Evolutionary conservation across 35 echinoderm and acorn worm species (phyloP).

Genomic region (Ophioderma brevispina): DNA sequence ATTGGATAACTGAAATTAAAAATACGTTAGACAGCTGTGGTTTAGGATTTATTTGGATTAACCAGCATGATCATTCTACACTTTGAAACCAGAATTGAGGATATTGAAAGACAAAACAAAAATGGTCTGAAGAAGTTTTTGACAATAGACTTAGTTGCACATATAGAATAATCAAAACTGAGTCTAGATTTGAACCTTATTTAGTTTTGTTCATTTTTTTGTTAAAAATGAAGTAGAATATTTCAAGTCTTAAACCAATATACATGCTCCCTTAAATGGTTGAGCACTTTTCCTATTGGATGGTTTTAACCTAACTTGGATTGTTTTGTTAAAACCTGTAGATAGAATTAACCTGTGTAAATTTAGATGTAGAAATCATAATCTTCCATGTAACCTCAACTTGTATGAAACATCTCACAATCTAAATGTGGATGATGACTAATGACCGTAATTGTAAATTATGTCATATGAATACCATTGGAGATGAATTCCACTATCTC

Average conservation of each 20-base stretch:
- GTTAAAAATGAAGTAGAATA: background rate
- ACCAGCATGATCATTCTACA: too few species aligned
- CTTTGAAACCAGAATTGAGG: background rate
- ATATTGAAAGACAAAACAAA: background rate
- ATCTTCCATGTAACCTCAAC: background rate
- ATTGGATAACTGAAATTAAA: slow-evolving; percentile 30
- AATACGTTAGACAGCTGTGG: slow-evolving; percentile 12
- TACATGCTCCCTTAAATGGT: too few species aligned
- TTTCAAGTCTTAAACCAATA: background rate
- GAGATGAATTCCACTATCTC: background rate
- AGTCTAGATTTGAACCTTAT: background rate
- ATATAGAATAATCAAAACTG: slow-evolving; percentile 7
- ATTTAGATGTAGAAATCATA: too few species aligned
- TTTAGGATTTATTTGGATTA: background rate
- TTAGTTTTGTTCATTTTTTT: background rate
- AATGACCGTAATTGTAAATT: background rate
- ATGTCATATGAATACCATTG: background rate
- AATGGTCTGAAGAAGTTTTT: background rate
- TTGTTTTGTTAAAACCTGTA: too few species aligned
- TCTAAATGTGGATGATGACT: too few species aligned
- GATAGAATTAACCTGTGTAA: too few species aligned
- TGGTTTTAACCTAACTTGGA: too few species aligned
- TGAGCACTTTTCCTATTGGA: too few species aligned
- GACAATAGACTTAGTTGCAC: background rate
- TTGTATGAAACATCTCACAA: background rate